These are phyloP conservation scores for Prorops nasuta DNA, from an alignment of 1,140 invertebrate species.

Conservation along the genomic window DNA sequence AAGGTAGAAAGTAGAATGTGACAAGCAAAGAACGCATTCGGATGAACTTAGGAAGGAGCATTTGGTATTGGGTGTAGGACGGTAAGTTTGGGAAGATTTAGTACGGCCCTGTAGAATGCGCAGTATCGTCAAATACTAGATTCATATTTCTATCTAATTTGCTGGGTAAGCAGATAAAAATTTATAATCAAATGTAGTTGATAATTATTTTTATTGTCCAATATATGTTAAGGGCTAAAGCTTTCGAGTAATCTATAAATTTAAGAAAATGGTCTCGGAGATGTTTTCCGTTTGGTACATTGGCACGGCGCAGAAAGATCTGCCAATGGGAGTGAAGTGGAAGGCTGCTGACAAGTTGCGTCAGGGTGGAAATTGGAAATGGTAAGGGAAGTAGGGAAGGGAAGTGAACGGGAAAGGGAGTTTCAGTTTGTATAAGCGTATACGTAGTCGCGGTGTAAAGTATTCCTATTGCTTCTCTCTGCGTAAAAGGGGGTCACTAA, in stretches of 20 bases:
- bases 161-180: not conserved
- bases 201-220: slow-evolving; percentile 10
- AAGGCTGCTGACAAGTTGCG: slow-evolving; percentile 22
- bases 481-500: slow-evolving; percentile 24
- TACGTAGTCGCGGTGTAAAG: slow-evolving; percentile 23
- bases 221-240: too few relatives aligned
- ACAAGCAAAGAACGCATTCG: not conserved
- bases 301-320: slow-evolving; percentile 9
- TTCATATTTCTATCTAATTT: slow-evolving; percentile 2
- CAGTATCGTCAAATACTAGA: slow-evolving; percentile 8
- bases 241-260: too few relatives aligned
- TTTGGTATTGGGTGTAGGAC: too few relatives aligned
- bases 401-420: slow-evolving; percentile 24
- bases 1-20: too few relatives aligned
- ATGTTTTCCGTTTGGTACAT: slow-evolving; percentile 13
- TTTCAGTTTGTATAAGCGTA: too few relatives aligned
- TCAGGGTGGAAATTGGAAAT: slow-evolving; percentile 27
- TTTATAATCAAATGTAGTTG: not conserved
- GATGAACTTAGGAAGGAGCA: too few relatives aligned
- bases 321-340: slow-evolving; percentile 21
- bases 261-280: too few relatives aligned
- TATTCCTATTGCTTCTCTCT: slow-evolving; percentile 20
- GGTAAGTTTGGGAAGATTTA: too few relatives aligned
- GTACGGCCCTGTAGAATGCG: slow-evolving; percentile 20
- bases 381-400: too few relatives aligned